phyloP scores from a whole-genome alignment of 1,140 invertebrate species.

The Sitobion miscanthi region DNA sequence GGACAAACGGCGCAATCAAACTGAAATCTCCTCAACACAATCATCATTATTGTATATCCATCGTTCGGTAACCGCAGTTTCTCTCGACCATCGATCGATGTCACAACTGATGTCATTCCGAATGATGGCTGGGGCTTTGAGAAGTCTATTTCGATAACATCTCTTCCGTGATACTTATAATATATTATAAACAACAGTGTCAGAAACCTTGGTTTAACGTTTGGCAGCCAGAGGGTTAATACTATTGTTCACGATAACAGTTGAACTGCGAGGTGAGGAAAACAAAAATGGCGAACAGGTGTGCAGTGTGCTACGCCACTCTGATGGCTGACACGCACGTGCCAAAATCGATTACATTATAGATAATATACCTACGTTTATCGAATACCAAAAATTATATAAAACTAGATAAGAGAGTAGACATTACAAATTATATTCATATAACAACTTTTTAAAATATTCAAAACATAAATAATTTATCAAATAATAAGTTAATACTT shows the following conservation, averaged over 20 bases:
- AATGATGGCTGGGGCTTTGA: neutral
- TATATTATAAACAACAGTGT: neutral
- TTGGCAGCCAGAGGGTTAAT: neutral
- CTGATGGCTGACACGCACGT: neutral
- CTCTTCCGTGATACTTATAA: neutral
- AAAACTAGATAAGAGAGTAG: neutral
- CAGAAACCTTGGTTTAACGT: neutral
- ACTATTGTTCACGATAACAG: neutral
- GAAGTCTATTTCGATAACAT: neutral
- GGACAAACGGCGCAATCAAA: slow-evolving; percentile 39
- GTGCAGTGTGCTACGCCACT: neutral
- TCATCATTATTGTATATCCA: slow-evolving; percentile 7
- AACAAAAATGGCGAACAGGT: slow-evolving; percentile 11
- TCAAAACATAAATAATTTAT: neutral
- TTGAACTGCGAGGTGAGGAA: neutral
- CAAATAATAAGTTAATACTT: neutral
- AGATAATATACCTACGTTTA: neutral
- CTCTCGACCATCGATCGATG: neutral
- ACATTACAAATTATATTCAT: neutral
- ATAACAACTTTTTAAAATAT: neutral
- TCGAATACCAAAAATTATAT: neutral
- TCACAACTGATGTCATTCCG: neutral
- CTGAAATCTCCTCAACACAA: slow-evolving; percentile 3
- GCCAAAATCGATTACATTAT: slow-evolving; percentile 1
- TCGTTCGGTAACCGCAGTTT: neutral